Conservation (phyloP, 2,888 invertebrate species). For the Philonicus albiceps region DNA sequence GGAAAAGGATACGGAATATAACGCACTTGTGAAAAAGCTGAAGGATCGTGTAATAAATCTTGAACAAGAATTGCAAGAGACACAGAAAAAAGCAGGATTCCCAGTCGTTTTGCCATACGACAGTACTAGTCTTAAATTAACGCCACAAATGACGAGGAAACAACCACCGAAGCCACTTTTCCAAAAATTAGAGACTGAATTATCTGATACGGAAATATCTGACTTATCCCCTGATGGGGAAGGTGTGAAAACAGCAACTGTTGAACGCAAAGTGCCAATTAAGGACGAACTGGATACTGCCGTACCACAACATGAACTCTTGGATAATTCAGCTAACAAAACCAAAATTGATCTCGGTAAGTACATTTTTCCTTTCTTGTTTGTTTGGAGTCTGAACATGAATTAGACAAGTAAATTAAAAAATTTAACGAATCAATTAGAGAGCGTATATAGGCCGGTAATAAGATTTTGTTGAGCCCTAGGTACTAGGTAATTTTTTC, state of each 20-base stretch:
- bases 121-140: constrained; percentile 75
- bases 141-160: constrained; percentile 78
- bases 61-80: constrained; percentile 84
- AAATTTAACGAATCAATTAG: background rate
- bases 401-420: background rate
- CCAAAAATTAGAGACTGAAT: constrained; percentile 75
- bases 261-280: constrained; percentile 73
- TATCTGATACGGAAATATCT: constrained; percentile 86
- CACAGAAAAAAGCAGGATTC: constrained; percentile 87
- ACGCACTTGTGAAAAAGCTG: constrained; percentile 81
- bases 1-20: constrained; percentile 89
- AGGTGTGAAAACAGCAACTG: constrained; percentile 75
- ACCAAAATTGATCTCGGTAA: constrained; percentile 80
- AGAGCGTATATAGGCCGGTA: background rate
- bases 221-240: constrained; percentile 80
- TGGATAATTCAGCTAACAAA: constrained; percentile 87
- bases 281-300: constrained; percentile 84
- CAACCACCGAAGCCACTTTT: constrained; percentile 76
- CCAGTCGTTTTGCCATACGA: constrained; percentile 84
- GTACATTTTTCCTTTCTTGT: constrained; percentile 41
- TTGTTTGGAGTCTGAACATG: background rate
- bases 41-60: constrained; percentile 89
- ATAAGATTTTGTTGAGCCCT: background rate
- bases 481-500: background rate
- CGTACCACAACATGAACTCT: constrained; percentile 84